phyloP scores from a whole-genome alignment of 2,797 vertebrate genomes.

The Gymnocypris eckloni region DNA sequence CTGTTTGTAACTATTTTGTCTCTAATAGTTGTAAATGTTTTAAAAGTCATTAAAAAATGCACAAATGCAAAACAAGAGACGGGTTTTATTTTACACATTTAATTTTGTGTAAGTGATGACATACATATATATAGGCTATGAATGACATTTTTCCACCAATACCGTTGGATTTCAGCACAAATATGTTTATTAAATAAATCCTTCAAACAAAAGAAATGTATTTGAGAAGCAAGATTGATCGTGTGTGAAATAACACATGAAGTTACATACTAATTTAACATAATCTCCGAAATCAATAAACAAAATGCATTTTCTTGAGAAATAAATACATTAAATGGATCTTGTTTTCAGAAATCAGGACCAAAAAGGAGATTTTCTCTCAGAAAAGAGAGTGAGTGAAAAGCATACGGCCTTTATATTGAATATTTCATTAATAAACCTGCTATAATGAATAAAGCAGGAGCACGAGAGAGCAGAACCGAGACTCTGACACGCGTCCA shows the following conservation, averaged over 20 bases:
- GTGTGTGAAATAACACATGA: neutral
- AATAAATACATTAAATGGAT: neutral
- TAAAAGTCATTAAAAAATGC: conserved; percentile 76
- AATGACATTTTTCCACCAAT: too few species aligned
- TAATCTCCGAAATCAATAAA: neutral
- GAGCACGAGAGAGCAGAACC: neutral
- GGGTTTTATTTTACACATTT: neutral
- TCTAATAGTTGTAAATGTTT: conserved; percentile 90
- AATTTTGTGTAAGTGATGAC: neutral
- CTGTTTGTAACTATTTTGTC: conserved; percentile 93
- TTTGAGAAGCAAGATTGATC: neutral
- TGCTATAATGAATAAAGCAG: neutral
- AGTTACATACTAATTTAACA: neutral
- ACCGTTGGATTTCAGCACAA: too few species aligned
- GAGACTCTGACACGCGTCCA: neutral
- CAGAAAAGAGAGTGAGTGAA: neutral
- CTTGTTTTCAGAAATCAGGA: neutral
- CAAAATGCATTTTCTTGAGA: too few species aligned
- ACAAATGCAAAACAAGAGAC: conserved; percentile 74
- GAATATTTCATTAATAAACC: neutral
- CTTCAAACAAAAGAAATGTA: neutral
- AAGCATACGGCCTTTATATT: neutral
- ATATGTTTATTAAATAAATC: neutral
- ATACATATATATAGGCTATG: too few species aligned
- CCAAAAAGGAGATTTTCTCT: neutral